A percentile compares a stretch with the other conserved stretches of the same genome.
These are phyloP conservation scores for Macrocentrus cingulum DNA, from an alignment of 1,140 invertebrate species.

Conservation along the genomic window DNA sequence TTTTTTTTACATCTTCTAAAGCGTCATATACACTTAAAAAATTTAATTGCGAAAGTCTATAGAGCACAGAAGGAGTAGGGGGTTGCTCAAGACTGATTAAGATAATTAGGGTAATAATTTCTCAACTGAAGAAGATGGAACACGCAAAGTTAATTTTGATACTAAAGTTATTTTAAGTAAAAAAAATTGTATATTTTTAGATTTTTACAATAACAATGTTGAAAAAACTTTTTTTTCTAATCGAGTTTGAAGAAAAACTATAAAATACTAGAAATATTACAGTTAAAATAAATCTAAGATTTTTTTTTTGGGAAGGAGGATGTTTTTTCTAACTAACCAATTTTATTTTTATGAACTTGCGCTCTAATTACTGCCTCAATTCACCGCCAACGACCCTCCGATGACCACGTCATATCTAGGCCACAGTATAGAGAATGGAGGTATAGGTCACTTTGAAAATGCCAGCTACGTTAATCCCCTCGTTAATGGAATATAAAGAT, in stretches of 20 bases:
- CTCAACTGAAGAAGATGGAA: constrained; percentile 27
- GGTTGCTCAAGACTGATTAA: constrained; percentile 33
- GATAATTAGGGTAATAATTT: constrained; percentile 51
- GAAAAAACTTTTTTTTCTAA: no score
- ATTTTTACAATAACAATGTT: no score
- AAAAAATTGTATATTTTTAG: no score
- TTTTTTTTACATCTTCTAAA: no score
- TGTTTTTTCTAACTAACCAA: background rate
- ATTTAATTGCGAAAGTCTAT: background rate
- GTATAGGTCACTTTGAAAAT: background rate
- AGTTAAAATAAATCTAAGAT: background rate
- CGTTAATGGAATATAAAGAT: background rate
- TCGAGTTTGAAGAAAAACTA: no score
- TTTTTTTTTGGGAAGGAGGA: background rate
- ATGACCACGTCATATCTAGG: background rate
- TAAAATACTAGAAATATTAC: background rate
- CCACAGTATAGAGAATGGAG: background rate
- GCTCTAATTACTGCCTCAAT: constrained; percentile 14
- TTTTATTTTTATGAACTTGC: constrained; percentile 16
- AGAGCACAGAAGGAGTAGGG: background rate
- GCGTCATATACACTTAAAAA: no score
- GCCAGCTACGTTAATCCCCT: background rate
- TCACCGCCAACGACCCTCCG: background rate
- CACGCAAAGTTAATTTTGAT: constrained; percentile 44
- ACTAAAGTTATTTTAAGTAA: constrained; percentile 27